Evolutionary conservation across 2,888 invertebrate genomes (phyloP), one percentile per base, ranked within the genome.

Genomic region (Hydrotaea cyrtoneurina): DNA sequence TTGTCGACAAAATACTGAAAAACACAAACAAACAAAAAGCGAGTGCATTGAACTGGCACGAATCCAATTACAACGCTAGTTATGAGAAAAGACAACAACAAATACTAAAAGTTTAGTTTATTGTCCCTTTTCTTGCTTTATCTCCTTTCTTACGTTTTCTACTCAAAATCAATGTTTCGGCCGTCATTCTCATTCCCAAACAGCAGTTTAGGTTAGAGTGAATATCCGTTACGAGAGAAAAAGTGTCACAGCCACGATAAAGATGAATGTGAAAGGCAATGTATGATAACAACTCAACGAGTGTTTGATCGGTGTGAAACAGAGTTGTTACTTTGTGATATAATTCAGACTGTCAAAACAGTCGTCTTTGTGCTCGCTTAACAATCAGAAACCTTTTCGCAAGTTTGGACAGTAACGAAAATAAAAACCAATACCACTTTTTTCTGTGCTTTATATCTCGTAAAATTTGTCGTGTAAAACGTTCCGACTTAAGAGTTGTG

Each of bases 171-270:
- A 10, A 21, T 17, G 55, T 8, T 21, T 66, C 13, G 39, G 11
- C 43, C 17, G 11, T 43, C 10, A 66, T 10, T 13, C 21, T 11
- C 66, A n/a, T 10, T 5, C 36, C 36, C 36, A 36, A 5, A 36
- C 36, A 36, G 8, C 36, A 36, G 36, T 59, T 15, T 62, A 19
- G 77, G 64, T 57, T 57, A 73, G 72, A 73, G 11, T 66, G 43
- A 81, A 55, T 46, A 4, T 11, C 81, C 69, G 75, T 76, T 75
- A 80, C 66, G 66, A 59, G 11, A 59, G 55, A n/a, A n/a, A 69
- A 62, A 69, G 43, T 69, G 59, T 69, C 74, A 59, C 31, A 74
- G 26, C 31, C 15, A 66, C 55, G 74, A 80, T 80, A 69, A 80
- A 74, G 4, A 11, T 31, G 43, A 74, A 19, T 57, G 21, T 43